These are phyloP conservation scores for Oxyscelio sp. DNA, from an alignment of 2,888 invertebrate species.

Conservation along the genomic window DNA sequence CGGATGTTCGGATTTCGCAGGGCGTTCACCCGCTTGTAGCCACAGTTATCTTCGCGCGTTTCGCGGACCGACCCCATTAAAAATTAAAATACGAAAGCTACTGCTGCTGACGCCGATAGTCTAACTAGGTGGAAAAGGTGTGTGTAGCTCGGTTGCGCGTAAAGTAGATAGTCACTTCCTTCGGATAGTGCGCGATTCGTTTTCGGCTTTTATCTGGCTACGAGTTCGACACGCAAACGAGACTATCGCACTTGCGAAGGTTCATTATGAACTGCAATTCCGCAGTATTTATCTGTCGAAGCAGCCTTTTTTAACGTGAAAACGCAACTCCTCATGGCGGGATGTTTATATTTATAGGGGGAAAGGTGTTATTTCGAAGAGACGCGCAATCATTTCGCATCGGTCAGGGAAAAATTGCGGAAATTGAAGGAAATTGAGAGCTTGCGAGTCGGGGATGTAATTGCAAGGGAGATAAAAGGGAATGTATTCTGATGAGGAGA, in stretches of 20 bases:
- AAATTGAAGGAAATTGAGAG: constrained; percentile 10
- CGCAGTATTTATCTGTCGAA: constrained; percentile 46
- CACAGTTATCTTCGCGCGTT: constrained; percentile 78
- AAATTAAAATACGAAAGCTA: constrained; percentile 79
- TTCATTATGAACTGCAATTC: constrained; percentile 69
- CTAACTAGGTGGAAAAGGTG: constrained; percentile 79
- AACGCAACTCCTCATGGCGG: constrained; percentile 21
- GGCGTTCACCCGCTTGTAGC: constrained; percentile 84
- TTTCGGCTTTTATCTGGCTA: constrained; percentile 73
- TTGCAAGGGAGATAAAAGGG: not conserved
- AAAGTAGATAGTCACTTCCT: constrained; percentile 82
- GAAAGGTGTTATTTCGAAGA: constrained; percentile 43
- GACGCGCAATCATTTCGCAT: constrained; percentile 43
- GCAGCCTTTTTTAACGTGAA: constrained; percentile 37
- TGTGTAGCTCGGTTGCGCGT: constrained; percentile 63
- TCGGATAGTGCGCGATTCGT: constrained; percentile 78
- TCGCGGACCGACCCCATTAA: constrained; percentile 77
- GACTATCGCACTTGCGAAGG: constrained; percentile 63
- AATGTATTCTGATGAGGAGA: not conserved
- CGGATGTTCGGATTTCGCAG: constrained; percentile 78
- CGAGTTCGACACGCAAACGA: constrained; percentile 69
- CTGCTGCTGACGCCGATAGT: constrained; percentile 76
- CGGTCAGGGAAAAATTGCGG: constrained; percentile 7
- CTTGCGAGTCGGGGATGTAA: not conserved
- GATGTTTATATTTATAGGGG: constrained; percentile 37